Evolutionary conservation across 2,888 invertebrate species (phyloP), one percentile per base, ranked within the genome.

Genomic region (Cremastinae sp.): DNA sequence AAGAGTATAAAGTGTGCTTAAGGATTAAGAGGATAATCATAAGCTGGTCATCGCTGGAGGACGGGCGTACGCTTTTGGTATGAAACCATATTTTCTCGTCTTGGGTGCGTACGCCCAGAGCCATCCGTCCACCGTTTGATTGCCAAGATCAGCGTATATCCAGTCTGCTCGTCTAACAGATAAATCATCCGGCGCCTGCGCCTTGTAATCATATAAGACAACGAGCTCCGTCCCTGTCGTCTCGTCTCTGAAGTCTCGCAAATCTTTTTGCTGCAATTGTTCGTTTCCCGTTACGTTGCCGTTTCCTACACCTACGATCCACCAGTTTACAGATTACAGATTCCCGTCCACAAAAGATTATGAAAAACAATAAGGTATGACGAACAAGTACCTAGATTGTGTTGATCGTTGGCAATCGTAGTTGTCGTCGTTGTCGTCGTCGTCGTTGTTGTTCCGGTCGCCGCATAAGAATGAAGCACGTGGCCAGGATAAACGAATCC

Each of bases 91-190:
- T 89, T 97, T 96, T 28, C 96, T 92, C 1, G 96, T 95, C 90
- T 96, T 96, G 7, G 97, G 97, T 8, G 97, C 97, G 91, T 98
- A 98, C 0, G 97, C 96, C 97, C 96, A 98, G 79, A 97, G 91
- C 97, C 96, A 97, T 41, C 98, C 98, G 89, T 97, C 97, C 41
- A 96, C 97, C 0, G 97, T 97, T 91, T 97, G 97, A 91, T 97
- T 96, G 83, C 94, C 95, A 59, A 97, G 92, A 91, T 98, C 97
- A 0, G 97, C 97, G 90, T 97, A 98, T 81, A 98, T 96, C 96
- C 97, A 97, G 87, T 98, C 97, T 7, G 98, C 97, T 68, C 97
- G 92, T 81, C 96, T 93, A 75, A 98, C 97, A 3, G 96, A 95
- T 72, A 98, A 91, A 90, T 97, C 97, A 88, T 97, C 97, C 0